phyloP scores from a whole-genome alignment of 2,113 vertebrate species.

The Anoura caudifer region DNA sequence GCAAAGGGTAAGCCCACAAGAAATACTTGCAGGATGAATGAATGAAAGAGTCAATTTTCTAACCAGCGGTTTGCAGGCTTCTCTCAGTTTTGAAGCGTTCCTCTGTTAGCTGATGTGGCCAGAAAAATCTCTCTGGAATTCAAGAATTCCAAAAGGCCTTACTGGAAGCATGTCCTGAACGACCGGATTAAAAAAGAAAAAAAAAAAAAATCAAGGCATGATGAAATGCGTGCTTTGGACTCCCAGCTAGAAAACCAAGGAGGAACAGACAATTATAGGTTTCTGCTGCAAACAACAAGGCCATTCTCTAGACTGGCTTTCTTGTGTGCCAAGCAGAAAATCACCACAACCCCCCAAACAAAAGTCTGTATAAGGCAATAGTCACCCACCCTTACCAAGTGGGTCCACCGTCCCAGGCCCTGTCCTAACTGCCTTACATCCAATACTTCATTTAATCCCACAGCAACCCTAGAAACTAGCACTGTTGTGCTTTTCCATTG shows the following conservation, averaged over 20 bases:
- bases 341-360: neutral
- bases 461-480: neutral
- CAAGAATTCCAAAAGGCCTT: conserved; percentile 49
- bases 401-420: neutral
- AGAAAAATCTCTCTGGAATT: conserved; percentile 54
- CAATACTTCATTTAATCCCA: neutral
- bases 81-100: conserved; percentile 29
- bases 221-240: neutral
- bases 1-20: neutral
- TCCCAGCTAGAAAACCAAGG: conserved; percentile 11
- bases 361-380: neutral
- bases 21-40: conserved; percentile 26
- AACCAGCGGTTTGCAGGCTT: neutral
- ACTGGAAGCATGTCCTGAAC: conserved; percentile 25
- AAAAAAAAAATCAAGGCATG: neutral
- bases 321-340: neutral
- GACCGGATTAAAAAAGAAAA: neutral
- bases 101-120: conserved; percentile 29
- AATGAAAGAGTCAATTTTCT: conserved; percentile 26
- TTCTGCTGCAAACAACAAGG: conserved; percentile 28
- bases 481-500: neutral
- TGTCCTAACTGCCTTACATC: neutral
- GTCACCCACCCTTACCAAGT: neutral
- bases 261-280: neutral
- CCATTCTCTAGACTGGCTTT: neutral